Evolutionary conservation across 1,140 invertebrate genomes (phyloP).

Genomic region (Kradibia gibbosae): DNA sequence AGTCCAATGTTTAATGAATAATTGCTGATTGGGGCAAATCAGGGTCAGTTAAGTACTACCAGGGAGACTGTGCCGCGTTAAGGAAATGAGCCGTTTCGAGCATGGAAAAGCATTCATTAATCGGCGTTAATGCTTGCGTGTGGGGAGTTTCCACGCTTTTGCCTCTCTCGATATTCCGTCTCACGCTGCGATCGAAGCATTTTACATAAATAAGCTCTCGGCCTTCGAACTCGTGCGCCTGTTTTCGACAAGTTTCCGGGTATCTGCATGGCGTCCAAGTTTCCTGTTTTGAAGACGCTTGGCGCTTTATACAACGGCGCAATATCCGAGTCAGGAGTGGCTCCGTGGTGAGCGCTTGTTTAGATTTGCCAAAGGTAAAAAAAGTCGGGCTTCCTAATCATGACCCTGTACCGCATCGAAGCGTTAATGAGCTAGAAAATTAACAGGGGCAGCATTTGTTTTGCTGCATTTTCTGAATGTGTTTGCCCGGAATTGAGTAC

Average conservation of each 20-base stretch:
- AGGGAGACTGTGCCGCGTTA: neutral
- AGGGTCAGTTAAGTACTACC: too few relatives aligned
- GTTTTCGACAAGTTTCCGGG: slow-evolving; percentile 19
- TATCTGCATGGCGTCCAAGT: neutral
- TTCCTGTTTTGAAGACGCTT: neutral
- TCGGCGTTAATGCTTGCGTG: neutral
- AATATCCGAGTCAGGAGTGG: too few relatives aligned
- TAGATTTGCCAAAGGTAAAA: neutral
- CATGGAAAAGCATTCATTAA: slow-evolving; percentile 14
- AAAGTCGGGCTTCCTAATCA: neutral
- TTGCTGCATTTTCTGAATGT: neutral
- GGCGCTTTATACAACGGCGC: too few relatives aligned
- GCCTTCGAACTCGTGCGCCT: neutral
- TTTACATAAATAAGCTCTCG: slow-evolving; percentile 13
- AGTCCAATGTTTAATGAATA: too few relatives aligned
- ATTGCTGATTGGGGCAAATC: too few relatives aligned
- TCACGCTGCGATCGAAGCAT: slow-evolving; percentile 32
- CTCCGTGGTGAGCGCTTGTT: too few relatives aligned
- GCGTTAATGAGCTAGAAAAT: slow-evolving; percentile 1
- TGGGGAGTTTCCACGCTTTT: neutral
- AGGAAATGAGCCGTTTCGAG: neutral
- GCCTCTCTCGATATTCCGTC: slow-evolving; percentile 25
- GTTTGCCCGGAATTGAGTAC: neutral
- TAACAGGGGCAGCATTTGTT: neutral
- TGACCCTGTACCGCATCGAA: neutral